Base-by-base conservation (phyloP, 2,888 invertebrate genomes). In the Hypercompe scribonia region DNA sequence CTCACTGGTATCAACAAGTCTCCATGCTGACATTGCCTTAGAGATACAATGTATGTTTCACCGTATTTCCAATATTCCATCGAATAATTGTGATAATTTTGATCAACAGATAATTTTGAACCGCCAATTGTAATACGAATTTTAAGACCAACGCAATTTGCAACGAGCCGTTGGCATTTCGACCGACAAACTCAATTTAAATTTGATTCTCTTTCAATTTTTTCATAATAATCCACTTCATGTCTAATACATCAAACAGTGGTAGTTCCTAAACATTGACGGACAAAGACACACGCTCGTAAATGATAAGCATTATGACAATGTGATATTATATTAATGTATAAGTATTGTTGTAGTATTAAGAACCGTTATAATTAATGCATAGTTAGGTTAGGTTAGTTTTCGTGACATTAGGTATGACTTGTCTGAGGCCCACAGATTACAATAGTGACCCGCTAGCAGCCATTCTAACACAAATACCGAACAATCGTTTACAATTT, bases 201-300 rank as follows among this genome's bases (percentile, higher is more conserved):
- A 91, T 90, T 90, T 90, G 86, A 86, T 87, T 85, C 84, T 90
- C 46, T 46, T 46, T 4, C 21, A 46, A 46, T 46, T 46, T 81
- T 70, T 81, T 77, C 93, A 93, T 91, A 93, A 91, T 90, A 85
- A 90, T 79, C 87, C 91, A 92, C 89, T 90, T 93, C 90, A 93
- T 89, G 89, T 91, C 95, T 95, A 96, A 90, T 92, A 96, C 95
- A 96, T 90, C 94, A 87, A 95, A 95, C 92, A 92, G 93, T 94
- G 94, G 93, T 92, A 94, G 90, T 88, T 92, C 87, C 95, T 95
- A 95, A 93, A 95, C 94, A 96, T 93, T 93, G 92, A 96, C 92
- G 93, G 96, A 96, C 96, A 96, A 94, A 95, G 94, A 96, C 96
- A 96, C 96, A 96, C 96, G 95, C 96, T 95, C 94, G 94, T 92